These are phyloP conservation scores for Odocoileus hemionus DNA, from an alignment of 2,113 vertebrate species.

Conservation along the genomic window DNA sequence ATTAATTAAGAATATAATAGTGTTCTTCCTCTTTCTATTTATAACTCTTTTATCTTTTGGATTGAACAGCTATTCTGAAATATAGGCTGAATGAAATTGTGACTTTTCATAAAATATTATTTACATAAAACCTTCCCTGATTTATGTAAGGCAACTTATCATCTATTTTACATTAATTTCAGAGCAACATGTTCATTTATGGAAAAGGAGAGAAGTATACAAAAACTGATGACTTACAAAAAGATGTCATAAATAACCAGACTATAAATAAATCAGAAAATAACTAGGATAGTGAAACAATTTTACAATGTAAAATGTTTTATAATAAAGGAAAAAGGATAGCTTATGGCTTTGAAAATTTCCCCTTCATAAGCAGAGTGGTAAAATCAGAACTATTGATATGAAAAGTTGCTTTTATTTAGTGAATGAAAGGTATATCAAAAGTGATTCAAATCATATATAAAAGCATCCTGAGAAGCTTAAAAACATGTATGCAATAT, in stretches of 20 bases:
- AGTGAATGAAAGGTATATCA: neutral
- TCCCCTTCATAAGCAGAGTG: neutral
- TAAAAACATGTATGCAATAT: neutral
- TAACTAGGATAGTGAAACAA: neutral
- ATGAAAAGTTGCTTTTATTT: neutral
- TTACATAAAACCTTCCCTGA: neutral
- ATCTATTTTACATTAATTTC: neutral
- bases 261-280: neutral
- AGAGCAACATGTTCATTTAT: neutral
- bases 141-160: neutral
- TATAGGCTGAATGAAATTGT: neutral
- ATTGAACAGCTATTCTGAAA: neutral
- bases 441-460: neutral
- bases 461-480: neutral
- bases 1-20: slow-evolving; percentile 18
- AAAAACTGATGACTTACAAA: neutral
- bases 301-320: neutral
- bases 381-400: neutral
- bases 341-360: neutral
- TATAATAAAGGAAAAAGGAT: neutral
- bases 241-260: neutral
- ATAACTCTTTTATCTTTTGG: neutral
- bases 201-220: neutral
- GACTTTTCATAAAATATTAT: slow-evolving; percentile 36
- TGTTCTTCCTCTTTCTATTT: neutral